Conservation (phyloP, 2,888 invertebrate species). For the Drosophila cognata region DNA sequence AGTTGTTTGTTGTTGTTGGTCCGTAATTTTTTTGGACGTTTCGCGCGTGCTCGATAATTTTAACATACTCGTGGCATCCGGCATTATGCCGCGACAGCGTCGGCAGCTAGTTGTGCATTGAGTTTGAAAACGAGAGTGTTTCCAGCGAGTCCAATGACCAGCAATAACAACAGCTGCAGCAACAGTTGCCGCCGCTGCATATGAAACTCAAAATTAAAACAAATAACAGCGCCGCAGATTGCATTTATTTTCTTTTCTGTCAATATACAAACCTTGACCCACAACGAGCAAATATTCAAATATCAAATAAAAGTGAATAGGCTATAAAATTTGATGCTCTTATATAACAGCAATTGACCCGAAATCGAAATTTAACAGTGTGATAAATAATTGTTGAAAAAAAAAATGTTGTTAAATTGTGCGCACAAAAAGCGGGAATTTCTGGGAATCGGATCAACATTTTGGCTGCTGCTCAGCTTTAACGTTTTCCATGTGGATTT, state of each 20-base stretch:
- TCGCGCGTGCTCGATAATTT: slow-evolving; percentile 51
- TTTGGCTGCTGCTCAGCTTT: slow-evolving; percentile 45
- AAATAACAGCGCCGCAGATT: slow-evolving; percentile 33
- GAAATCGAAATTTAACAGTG: slow-evolving; percentile 15
- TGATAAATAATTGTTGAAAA: not conserved
- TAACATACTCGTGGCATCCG: slow-evolving; percentile 50
- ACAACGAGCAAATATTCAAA: slow-evolving; percentile 23
- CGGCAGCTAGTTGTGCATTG: slow-evolving; percentile 51
- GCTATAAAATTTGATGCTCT: not conserved
- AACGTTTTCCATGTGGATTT: slow-evolving; percentile 61
- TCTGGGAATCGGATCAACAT: slow-evolving; percentile 18
- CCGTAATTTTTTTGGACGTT: slow-evolving; percentile 31
- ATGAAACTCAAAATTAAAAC: slow-evolving; percentile 16
- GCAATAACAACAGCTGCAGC: slow-evolving; percentile 41
- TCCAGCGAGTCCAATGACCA: slow-evolving; percentile 74
- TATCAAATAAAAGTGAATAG: not conserved
- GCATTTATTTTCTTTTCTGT: slow-evolving; percentile 13
- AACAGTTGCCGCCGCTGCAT: slow-evolving; percentile 25
- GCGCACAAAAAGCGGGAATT: slow-evolving; percentile 23
- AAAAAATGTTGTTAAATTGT: slow-evolving; percentile 48
- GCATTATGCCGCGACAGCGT: slow-evolving; percentile 69
- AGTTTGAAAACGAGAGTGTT: slow-evolving; percentile 66
- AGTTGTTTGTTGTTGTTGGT: slow-evolving; percentile 10
- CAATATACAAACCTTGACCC: slow-evolving; percentile 63
- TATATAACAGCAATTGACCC: slow-evolving; percentile 34